A percentile compares a stretch with the other conserved stretches of the same genome.
These are phyloP conservation scores for Tachysurus fulvidraco DNA, from an alignment of 2,113 vertebrate genomes.

Conservation along the genomic window DNA sequence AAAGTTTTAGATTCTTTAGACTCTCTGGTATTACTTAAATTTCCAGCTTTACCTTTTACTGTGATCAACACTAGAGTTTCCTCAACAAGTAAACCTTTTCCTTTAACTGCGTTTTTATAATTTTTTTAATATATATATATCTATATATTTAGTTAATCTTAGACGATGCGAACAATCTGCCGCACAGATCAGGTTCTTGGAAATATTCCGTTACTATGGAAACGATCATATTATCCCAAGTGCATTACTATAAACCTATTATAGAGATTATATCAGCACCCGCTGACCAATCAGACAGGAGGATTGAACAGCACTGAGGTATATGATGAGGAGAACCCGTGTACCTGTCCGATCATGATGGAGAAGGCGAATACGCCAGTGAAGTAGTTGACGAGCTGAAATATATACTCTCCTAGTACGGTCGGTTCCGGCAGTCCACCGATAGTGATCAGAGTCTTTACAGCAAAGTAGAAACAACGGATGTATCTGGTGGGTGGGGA, in stretches of 20 bases:
- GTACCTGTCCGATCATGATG: constrained; percentile 98
- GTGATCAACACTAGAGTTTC: background rate
- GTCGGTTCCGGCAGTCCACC: constrained; percentile 88
- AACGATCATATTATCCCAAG: background rate
- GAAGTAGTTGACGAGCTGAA: constrained; percentile 97
- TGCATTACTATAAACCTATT: background rate
- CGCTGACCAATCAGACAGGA: background rate
- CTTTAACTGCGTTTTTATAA: too few species aligned
- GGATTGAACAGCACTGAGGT: background rate
- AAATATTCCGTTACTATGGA: background rate
- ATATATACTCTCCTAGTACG: constrained; percentile 88
- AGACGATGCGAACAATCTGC: background rate
- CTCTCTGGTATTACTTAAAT: background rate
- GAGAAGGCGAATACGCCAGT: constrained; percentile 95
- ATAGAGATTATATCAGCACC: background rate
- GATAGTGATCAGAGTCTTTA: constrained; percentile 96
- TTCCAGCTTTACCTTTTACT: background rate
- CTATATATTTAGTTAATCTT: background rate
- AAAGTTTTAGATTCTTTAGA: background rate
- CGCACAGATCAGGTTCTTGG: background rate
- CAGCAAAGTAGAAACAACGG: constrained; percentile 96
- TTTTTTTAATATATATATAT: too few species aligned
- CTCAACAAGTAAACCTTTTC: background rate
- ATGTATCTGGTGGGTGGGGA: constrained; percentile 79
- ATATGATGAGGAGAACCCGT: background rate